phyloP scores from a whole-genome alignment of 2,113 vertebrate genomes.

The Syrmaticus mikado region DNA sequence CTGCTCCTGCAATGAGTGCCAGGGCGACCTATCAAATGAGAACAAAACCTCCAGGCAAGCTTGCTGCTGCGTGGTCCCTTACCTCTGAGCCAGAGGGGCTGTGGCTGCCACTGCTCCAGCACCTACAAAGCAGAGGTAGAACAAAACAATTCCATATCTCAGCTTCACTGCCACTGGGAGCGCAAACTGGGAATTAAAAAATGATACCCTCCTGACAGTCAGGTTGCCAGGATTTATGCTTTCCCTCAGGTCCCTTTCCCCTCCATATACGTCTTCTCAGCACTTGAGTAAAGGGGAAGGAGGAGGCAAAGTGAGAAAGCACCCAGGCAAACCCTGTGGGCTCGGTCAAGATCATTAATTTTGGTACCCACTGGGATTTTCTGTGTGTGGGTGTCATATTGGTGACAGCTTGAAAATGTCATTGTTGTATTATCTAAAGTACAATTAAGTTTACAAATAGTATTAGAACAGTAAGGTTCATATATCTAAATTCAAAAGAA shows the following conservation, averaged over 20 bases:
- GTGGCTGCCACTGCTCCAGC: neutral
- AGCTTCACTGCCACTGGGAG: neutral
- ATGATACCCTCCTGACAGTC: conserved; percentile 49
- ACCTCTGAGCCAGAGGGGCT: neutral
- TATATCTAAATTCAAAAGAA: neutral
- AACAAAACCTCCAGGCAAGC: conserved; percentile 60
- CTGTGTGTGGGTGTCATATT: neutral
- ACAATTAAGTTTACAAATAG: neutral
- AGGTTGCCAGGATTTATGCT: conserved; percentile 48
- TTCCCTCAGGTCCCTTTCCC: conserved; percentile 20
- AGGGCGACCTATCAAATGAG: conserved; percentile 68
- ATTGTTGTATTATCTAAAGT: neutral
- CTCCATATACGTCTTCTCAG: conserved; percentile 1
- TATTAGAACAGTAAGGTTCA: neutral
- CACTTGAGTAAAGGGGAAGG: conserved; percentile 6
- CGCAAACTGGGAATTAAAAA: conserved; percentile 39
- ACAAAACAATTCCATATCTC: conserved; percentile 18
- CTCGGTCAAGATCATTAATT: neutral
- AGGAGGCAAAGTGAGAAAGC: conserved; percentile 21
- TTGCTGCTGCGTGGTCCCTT: conserved; percentile 39
- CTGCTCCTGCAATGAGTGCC: conserved; percentile 72
- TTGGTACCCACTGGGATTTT: neutral
- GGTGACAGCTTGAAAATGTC: neutral
- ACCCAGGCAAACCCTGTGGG: conserved; percentile 25
- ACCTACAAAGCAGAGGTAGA: conserved; percentile 11